Evolutionary conservation across 2,888 invertebrate genomes (phyloP).

Genomic region (Panopea generosa): DNA sequence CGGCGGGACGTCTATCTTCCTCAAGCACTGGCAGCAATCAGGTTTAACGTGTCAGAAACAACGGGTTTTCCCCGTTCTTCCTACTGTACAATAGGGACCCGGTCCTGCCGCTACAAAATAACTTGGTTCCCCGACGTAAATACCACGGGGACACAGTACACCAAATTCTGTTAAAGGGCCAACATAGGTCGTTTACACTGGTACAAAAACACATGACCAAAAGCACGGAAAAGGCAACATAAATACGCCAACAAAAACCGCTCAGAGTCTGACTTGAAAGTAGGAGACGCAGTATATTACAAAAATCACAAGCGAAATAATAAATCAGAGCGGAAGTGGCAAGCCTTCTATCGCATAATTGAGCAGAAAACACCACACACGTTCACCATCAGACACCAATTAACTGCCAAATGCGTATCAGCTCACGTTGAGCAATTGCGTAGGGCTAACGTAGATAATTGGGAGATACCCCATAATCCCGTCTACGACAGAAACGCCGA

Average conservation of each 20-base stretch:
- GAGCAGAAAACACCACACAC: too few relatives aligned
- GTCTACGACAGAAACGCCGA: too few relatives aligned
- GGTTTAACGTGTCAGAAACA: conserved; percentile 38
- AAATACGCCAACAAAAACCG: conserved; percentile 35
- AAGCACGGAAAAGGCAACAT: conserved; percentile 24
- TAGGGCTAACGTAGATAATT: too few relatives aligned
- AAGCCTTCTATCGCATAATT: too few relatives aligned
- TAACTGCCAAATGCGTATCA: too few relatives aligned
- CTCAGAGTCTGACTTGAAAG: too few relatives aligned
- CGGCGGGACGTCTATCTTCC: conserved; percentile 42
- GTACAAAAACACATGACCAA: conserved; percentile 29
- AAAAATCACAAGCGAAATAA: too few relatives aligned
- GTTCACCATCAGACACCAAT: too few relatives aligned
- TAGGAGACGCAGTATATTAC: too few relatives aligned
- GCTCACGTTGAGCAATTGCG: too few relatives aligned
- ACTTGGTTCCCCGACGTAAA: conserved; percentile 28
- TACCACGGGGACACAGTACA: conserved; percentile 38
- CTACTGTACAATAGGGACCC: conserved; percentile 44
- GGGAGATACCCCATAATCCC: too few relatives aligned
- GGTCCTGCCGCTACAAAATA: conserved; percentile 38
- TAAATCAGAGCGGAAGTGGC: too few relatives aligned
- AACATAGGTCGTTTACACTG: conserved; percentile 40
- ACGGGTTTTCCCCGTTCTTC: conserved; percentile 33
- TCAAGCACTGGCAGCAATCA: conserved; percentile 42
- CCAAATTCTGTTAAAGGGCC: conserved; percentile 38